Conservation (phyloP, 2,888 invertebrate genomes). For the Acronicta alni region DNA sequence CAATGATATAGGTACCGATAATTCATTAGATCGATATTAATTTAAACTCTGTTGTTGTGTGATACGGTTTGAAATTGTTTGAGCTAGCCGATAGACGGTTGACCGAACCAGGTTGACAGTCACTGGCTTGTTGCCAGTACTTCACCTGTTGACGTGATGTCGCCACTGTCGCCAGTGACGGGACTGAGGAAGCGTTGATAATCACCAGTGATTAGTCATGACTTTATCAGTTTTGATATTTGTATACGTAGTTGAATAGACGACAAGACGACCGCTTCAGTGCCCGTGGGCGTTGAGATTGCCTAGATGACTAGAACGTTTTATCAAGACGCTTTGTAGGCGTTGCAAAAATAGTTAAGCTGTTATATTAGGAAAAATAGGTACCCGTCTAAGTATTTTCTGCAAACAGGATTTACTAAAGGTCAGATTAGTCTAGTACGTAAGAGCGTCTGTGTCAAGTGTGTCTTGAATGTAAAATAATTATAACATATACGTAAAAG, state of each 20-base stretch:
- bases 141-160: conserved; percentile 68
- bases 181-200: conserved; percentile 57
- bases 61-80: conserved; percentile 25
- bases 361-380: conserved; percentile 2
- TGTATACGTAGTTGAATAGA: conserved; percentile 8
- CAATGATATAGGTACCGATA: neutral
- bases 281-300: neutral
- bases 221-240: conserved; percentile 45
- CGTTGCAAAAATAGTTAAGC: neutral
- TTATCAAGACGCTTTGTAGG: neutral
- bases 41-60: neutral
- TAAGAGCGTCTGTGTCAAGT: no score
- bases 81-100: conserved; percentile 18
- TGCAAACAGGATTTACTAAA: conserved; percentile 7
- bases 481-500: no score
- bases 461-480: no score
- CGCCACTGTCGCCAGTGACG: conserved; percentile 53
- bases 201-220: conserved; percentile 55
- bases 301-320: neutral
- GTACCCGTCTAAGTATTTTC: neutral
- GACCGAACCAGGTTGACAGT: conserved; percentile 33
- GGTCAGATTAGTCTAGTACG: neutral
- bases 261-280: neutral
- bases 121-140: conserved; percentile 64
- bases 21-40: neutral